Percentiles rank a stretch among this genome's conserved stretches.
Conservation (phyloP, 2,888 invertebrate species). For the Drosophila birchii region DNA sequence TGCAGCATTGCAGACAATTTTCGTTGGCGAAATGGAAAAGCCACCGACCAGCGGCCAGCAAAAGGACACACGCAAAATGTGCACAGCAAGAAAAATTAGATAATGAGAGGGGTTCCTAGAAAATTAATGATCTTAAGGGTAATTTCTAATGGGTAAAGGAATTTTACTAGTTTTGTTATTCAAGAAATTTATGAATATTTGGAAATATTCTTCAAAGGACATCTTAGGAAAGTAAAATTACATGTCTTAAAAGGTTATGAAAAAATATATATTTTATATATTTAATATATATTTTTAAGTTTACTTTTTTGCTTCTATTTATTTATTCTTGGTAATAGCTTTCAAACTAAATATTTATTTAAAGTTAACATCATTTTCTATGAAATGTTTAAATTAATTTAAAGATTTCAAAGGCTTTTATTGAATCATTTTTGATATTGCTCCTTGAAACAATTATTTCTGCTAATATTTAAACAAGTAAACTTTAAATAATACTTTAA, state of each 20-base stretch:
- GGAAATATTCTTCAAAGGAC: not conserved
- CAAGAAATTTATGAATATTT: not conserved
- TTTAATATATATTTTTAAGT: not conserved
- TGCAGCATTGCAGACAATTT: conserved; percentile 77
- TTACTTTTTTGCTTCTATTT: not conserved
- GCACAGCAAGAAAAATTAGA: not conserved
- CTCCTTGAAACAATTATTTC: too few species aligned
- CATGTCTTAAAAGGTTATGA: not conserved
- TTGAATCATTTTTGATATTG: too few species aligned
- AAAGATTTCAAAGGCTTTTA: too few species aligned
- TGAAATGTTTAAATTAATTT: not conserved
- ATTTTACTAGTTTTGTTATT: too few species aligned
- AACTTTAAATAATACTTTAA: too few species aligned
- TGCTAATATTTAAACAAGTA: not conserved
- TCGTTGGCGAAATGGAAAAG: conserved; percentile 55
- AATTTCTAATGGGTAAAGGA: not conserved
- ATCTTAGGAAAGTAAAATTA: not conserved
- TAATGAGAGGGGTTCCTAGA: rapidly evolving
- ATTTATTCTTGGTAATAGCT: too few species aligned
- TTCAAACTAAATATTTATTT: too few species aligned
- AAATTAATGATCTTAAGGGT: not conserved
- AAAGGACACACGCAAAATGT: conserved; percentile 11
- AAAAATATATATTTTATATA: not conserved
- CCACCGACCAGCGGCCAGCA: conserved; percentile 36
- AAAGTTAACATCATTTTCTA: too few species aligned